Conservation (phyloP, 2,888 invertebrate species). For the Microchrysa polita region DNA sequence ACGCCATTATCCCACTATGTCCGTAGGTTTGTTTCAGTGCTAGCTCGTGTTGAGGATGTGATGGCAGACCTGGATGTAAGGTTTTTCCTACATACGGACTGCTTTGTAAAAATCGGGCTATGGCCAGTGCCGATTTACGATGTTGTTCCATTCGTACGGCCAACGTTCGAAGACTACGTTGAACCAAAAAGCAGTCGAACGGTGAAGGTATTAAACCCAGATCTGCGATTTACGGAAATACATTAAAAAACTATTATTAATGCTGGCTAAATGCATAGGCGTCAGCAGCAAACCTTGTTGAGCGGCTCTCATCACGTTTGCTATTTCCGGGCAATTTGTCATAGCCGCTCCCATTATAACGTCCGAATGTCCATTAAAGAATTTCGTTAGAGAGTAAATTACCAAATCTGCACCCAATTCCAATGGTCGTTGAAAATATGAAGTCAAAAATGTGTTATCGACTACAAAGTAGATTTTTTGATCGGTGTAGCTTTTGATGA, state of each 20-base stretch:
- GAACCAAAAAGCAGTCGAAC: constrained; percentile 94
- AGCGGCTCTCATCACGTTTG: constrained; percentile 78
- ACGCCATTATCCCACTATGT: constrained; percentile 92
- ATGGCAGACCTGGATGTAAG: constrained; percentile 83
- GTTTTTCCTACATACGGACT: constrained; percentile 85
- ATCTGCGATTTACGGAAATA: background rate
- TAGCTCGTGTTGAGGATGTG: constrained; percentile 87
- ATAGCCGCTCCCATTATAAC: constrained; percentile 94
- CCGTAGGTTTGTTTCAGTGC: constrained; percentile 84
- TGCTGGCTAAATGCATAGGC: background rate
- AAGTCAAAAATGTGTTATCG: constrained; percentile 95
- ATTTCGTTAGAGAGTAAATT: constrained; percentile 94
- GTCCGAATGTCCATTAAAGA: constrained; percentile 98
- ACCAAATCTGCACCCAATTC: constrained; percentile 91
- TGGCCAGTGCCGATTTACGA: constrained; percentile 76
- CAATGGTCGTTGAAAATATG: constrained; percentile 91
- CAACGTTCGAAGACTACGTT: constrained; percentile 92
- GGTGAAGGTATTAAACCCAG: constrained; percentile 94
- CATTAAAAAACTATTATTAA: background rate
- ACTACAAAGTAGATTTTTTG: constrained; percentile 74
- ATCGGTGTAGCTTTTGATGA: constrained; percentile 67
- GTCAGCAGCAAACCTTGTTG: constrained; percentile 65
- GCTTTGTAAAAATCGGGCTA: constrained; percentile 83
- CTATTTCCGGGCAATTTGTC: constrained; percentile 77
- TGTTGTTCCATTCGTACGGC: constrained; percentile 92